Conservation (phyloP, 2,888 invertebrate genomes). For the Muschampia plurimacula region DNA sequence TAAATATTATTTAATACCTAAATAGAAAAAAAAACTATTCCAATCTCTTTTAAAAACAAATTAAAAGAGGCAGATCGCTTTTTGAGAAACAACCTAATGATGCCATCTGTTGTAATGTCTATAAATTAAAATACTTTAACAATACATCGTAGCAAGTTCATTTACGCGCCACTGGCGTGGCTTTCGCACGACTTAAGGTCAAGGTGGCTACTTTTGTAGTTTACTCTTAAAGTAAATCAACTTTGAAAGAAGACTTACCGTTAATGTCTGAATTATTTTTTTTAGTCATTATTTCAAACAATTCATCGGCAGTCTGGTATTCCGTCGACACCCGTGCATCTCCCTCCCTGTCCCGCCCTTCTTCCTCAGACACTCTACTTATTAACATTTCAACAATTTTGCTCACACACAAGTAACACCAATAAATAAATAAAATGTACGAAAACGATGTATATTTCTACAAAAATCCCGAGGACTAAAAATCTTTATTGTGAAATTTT, state of each 20-base stretch:
- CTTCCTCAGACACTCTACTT: conserved; percentile 60
- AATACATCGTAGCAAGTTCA: too few relatives aligned
- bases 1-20: too few relatives aligned
- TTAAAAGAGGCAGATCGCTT: too few relatives aligned
- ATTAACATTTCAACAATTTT: conserved; percentile 64
- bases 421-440: conserved; percentile 29
- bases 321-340: conserved; percentile 36
- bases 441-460: conserved; percentile 60
- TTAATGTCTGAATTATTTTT: conserved; percentile 54
- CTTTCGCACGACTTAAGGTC: too few relatives aligned
- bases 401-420: conserved; percentile 12
- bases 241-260: conserved; percentile 51
- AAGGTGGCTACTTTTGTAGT: too few relatives aligned
- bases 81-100: too few relatives aligned
- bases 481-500: conserved; percentile 65
- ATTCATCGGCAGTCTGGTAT: conserved; percentile 60
- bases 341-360: conserved; percentile 48
- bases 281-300: conserved; percentile 67
- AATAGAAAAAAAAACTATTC: too few relatives aligned
- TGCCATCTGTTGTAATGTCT: too few relatives aligned
- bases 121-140: too few relatives aligned
- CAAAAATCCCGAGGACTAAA: conserved; percentile 62
- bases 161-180: too few relatives aligned
- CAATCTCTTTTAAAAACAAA: too few relatives aligned
- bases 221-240: too few relatives aligned